Conservation (phyloP, 2,888 invertebrate genomes). For the Polyommatus icarus region DNA sequence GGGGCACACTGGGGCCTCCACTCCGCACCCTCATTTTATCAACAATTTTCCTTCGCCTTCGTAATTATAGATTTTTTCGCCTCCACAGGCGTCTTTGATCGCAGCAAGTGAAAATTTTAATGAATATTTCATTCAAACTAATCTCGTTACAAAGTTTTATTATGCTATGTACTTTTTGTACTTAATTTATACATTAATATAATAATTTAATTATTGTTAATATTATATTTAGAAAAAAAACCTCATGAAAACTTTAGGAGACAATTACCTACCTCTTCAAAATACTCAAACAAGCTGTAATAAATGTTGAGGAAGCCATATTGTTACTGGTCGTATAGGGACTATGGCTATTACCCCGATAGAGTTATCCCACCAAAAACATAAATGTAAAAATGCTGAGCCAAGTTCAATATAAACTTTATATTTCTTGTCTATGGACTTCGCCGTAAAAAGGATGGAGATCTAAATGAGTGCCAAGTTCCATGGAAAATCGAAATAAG, state of each 20-base stretch:
- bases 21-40: conserved; percentile 71
- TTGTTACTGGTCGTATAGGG: background rate
- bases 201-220: background rate
- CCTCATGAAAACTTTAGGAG: background rate
- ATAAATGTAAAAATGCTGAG: too few relatives aligned
- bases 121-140: conserved; percentile 26
- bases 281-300: background rate
- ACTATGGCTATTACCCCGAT: background rate
- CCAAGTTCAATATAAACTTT: too few relatives aligned
- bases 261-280: background rate
- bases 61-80: conserved; percentile 79
- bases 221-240: background rate
- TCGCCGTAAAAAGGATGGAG: too few relatives aligned
- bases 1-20: conserved; percentile 43
- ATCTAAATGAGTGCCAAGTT: too few relatives aligned
- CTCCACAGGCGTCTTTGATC: conserved; percentile 66
- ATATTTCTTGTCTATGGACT: too few relatives aligned
- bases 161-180: conserved; percentile 18
- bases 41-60: conserved; percentile 66
- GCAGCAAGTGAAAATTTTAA: conserved; percentile 47
- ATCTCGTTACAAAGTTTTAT: conserved; percentile 22
- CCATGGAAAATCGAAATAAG: too few relatives aligned
- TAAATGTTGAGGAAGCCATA: background rate
- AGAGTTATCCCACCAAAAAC: too few relatives aligned
- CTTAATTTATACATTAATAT: background rate